A percentile compares a stretch with the other conserved stretches of the same genome.
Evolutionary conservation across 1,140 invertebrate species (phyloP).

Genomic region (Mactra quadrangularis): DNA sequence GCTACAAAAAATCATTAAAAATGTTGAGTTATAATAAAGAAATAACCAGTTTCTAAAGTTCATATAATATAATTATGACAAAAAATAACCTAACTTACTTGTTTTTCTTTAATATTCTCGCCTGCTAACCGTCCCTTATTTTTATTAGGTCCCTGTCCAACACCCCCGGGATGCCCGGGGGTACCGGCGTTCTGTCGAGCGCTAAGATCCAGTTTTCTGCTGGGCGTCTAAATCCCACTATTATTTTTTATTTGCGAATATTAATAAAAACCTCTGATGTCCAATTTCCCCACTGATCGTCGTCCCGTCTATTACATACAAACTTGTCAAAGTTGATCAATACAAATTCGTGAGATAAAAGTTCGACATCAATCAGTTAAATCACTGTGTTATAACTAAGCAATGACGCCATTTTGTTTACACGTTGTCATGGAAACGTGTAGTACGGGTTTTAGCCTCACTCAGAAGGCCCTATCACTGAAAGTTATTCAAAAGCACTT

Average conservation of each 20-base stretch:
- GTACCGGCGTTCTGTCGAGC: background rate
- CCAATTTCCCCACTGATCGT: background rate
- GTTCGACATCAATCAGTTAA: background rate
- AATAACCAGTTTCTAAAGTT: background rate
- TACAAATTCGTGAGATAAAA: background rate
- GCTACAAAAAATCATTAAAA: background rate
- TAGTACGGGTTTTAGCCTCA: too few species aligned
- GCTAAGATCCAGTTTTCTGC: conserved; percentile 1
- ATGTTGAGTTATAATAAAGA: too few species aligned
- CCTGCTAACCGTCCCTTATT: conserved; percentile 74
- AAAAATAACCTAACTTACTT: too few species aligned
- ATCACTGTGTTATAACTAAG: background rate
- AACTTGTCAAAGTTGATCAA: too few species aligned
- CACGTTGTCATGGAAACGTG: conserved; percentile 32
- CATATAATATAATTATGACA: background rate
- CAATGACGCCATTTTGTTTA: conserved; percentile 30
- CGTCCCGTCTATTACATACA: background rate
- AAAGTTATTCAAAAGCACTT: too few species aligned
- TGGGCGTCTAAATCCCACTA: background rate
- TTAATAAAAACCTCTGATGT: background rate
- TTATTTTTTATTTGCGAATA: background rate
- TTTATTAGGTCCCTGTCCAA: conserved; percentile 66
- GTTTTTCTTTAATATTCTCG: conserved; percentile 82
- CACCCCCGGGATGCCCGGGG: background rate
- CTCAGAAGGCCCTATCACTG: too few species aligned